These are phyloP conservation scores for Muscina levida DNA, from an alignment of 2,888 invertebrate genomes.

Conservation along the genomic window DNA sequence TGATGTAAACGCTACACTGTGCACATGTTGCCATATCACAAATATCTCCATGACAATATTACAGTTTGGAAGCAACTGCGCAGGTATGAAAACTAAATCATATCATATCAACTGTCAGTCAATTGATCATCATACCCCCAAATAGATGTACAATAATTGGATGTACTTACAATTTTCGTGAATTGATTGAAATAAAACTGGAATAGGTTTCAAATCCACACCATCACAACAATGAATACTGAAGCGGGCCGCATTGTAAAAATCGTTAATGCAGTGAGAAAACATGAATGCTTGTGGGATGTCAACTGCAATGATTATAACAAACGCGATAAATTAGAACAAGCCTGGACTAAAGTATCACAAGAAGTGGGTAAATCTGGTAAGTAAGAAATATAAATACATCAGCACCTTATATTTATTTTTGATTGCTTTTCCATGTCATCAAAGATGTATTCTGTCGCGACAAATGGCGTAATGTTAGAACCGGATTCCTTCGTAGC, in stretches of 20 bases:
- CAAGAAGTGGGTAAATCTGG: conserved; percentile 60
- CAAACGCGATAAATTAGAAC: conserved; percentile 64
- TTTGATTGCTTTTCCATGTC: conserved; percentile 39
- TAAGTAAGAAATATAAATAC: conserved; percentile 34
- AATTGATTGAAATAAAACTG: neutral
- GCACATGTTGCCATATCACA: no score
- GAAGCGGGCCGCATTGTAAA: conserved; percentile 52
- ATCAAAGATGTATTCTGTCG: conserved; percentile 58
- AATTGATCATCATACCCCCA: no score
- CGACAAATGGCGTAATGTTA: conserved; percentile 68
- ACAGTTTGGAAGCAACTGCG: neutral
- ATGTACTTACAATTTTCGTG: neutral
- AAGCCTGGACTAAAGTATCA: conserved; percentile 63
- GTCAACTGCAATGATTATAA: conserved; percentile 50
- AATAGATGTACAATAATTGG: no score
- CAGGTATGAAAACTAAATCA: no score
- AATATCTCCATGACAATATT: no score
- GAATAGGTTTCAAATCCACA: neutral
- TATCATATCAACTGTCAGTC: no score
- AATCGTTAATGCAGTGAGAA: conserved; percentile 63
- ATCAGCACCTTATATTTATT: neutral
- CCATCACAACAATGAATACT: neutral
- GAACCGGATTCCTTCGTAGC: conserved; percentile 67
- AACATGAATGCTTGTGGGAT: conserved; percentile 66
- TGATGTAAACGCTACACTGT: no score